phyloP scores from a whole-genome alignment of 2,113 vertebrate genomes.

The Corythaeola cristata region DNA sequence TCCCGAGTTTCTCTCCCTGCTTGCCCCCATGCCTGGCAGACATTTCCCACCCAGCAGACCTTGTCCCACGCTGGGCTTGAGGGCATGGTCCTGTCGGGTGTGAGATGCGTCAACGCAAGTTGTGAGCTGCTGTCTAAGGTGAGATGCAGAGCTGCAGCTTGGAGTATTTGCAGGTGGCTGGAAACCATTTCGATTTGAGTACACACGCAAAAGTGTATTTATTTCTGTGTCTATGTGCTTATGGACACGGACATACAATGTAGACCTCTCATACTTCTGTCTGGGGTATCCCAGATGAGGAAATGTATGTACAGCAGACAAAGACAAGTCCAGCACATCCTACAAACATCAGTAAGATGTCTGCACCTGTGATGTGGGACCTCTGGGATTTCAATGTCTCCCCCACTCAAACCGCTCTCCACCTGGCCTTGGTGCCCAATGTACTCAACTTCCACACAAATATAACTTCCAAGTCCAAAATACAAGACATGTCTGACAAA shows the following conservation, averaged over 20 bases:
- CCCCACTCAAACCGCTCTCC: background rate
- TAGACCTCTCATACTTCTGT: background rate
- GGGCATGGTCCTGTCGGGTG: rapidly evolving
- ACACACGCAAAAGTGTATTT: background rate
- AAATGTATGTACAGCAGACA: background rate
- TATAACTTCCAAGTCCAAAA: background rate
- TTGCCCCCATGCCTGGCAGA: background rate
- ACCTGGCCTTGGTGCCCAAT: background rate
- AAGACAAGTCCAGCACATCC: background rate
- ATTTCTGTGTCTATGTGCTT: background rate
- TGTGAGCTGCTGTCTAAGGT: background rate
- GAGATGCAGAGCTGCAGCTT: background rate
- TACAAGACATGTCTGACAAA: background rate
- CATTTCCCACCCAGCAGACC: background rate
- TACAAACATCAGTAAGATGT: background rate
- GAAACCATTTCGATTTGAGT: background rate
- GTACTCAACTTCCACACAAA: background rate
- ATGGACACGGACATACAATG: rapidly evolving
- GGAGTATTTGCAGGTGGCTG: background rate
- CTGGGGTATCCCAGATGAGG: background rate
- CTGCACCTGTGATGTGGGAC: background rate
- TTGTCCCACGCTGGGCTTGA: rapidly evolving
- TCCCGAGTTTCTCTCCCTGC: background rate
- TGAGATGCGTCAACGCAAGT: background rate
- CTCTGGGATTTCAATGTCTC: background rate